Conservation (phyloP, 2,888 invertebrate species). For the Thymelicus acteon region DNA sequence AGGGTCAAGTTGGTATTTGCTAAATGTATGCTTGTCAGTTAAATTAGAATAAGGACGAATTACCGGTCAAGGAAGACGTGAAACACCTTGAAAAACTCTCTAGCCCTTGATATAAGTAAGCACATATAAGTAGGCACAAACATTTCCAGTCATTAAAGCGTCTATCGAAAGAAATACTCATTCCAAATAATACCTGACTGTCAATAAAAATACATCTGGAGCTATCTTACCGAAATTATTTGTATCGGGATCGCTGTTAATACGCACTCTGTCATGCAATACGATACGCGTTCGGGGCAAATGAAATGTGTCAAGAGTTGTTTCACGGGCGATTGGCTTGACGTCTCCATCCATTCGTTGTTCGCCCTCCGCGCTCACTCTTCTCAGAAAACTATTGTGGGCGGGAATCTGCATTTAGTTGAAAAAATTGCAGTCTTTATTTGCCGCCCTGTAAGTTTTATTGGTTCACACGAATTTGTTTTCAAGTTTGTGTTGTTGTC, state of each 20-base stretch:
- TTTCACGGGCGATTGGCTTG: constrained; percentile 76
- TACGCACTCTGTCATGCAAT: constrained; percentile 56
- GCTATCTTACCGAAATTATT: constrained; percentile 36
- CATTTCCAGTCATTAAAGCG: too few species aligned
- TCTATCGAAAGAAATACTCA: neutral
- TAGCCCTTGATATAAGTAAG: too few species aligned
- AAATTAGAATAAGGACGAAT: too few species aligned
- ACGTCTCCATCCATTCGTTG: constrained; percentile 38
- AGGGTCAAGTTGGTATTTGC: too few species aligned
- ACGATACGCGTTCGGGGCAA: constrained; percentile 62
- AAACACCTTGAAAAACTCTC: too few species aligned
- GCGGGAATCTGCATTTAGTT: constrained; percentile 22
- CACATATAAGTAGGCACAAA: too few species aligned
- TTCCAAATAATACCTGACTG: constrained; percentile 18
- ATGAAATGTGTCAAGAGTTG: constrained; percentile 79
- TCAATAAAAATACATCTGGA: constrained; percentile 31
- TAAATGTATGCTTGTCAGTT: too few species aligned
- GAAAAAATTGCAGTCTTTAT: constrained; percentile 7
- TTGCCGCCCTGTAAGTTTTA: too few species aligned
- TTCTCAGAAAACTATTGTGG: constrained; percentile 46
- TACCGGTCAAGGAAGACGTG: too few species aligned
- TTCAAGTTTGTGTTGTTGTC: neutral
- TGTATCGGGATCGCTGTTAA: constrained; percentile 46
- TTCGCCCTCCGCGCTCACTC: constrained; percentile 40
- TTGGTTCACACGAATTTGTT: neutral